A percentile compares a stretch with the other conserved stretches of the same genome.
phyloP scores from a whole-genome alignment of 2,797 vertebrate genomes.

The Pseudochromis fuscus region DNA sequence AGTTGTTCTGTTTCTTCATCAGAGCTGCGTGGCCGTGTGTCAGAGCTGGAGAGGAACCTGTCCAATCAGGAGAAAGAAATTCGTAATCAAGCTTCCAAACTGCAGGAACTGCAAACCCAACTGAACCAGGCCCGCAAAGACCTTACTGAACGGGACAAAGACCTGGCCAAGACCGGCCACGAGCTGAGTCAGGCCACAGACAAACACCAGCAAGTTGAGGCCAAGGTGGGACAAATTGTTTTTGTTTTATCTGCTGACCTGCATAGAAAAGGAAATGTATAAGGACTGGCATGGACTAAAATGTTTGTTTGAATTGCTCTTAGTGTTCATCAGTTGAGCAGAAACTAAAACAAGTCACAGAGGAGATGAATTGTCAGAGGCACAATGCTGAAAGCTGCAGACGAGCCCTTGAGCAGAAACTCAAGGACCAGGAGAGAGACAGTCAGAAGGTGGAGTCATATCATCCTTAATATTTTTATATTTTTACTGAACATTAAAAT shows the following conservation, averaged over 20 bases:
- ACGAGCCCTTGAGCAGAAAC: slow-evolving; percentile 89
- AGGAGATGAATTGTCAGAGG: slow-evolving; percentile 92
- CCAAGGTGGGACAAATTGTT: slow-evolving; percentile 83
- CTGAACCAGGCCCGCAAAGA: slow-evolving; percentile 86
- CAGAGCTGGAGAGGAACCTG: slow-evolving; percentile 88
- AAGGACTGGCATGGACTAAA: neutral
- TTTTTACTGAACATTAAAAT: neutral
- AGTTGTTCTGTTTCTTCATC: slow-evolving; percentile 23
- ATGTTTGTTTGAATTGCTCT: slow-evolving; percentile 28
- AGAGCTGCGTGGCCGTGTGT: slow-evolving; percentile 76
- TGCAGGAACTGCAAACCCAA: slow-evolving; percentile 87
- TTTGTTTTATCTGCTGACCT: neutral
- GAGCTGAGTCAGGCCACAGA: slow-evolving; percentile 85
- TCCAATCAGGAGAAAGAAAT: slow-evolving; percentile 89
- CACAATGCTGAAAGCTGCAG: slow-evolving; percentile 92
- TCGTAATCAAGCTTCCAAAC: slow-evolving; percentile 82
- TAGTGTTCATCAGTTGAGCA: slow-evolving; percentile 88
- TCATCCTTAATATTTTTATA: neutral
- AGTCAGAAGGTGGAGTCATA: slow-evolving; percentile 85
- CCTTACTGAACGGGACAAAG: slow-evolving; percentile 88
- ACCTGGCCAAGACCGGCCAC: slow-evolving; percentile 85
- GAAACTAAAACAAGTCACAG: slow-evolving; percentile 90
- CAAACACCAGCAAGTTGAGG: slow-evolving; percentile 84
- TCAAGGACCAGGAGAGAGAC: slow-evolving; percentile 91
- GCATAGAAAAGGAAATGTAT: neutral